phyloP scores from a whole-genome alignment of 2,113 vertebrate genomes.

The Oostethus manadensis region DNA sequence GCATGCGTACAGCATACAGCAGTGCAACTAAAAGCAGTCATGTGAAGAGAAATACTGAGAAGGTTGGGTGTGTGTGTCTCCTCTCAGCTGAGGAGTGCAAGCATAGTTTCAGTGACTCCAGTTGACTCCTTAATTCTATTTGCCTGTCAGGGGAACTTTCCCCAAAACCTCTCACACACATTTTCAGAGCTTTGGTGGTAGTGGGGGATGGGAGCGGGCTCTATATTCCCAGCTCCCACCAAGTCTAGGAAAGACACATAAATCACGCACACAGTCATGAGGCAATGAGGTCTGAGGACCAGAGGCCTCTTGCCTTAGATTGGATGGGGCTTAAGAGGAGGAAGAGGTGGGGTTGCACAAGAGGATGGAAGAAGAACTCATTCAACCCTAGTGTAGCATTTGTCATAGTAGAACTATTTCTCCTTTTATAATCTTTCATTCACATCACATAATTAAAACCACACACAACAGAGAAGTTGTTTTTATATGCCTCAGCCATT shows the following conservation, averaged over 20 bases:
- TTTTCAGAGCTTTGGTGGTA: constrained; percentile 54
- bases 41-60: too few relatives aligned
- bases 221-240: constrained; percentile 40
- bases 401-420: constrained; percentile 7
- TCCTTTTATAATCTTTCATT: constrained; percentile 5
- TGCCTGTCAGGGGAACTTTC: constrained; percentile 50
- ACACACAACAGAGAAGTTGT: background rate
- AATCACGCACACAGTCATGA: constrained; percentile 53
- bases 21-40: too few relatives aligned
- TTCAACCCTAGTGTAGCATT: constrained; percentile 2
- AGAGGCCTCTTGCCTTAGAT: constrained; percentile 29
- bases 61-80: constrained; percentile 6
- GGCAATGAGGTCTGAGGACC: constrained; percentile 42
- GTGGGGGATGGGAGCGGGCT: constrained; percentile 12
- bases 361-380: constrained; percentile 8
- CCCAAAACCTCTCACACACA: constrained; percentile 55
- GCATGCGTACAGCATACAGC: too few relatives aligned
- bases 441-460: constrained; percentile 1
- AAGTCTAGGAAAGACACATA: constrained; percentile 63
- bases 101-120: constrained; percentile 46
- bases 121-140: constrained; percentile 56
- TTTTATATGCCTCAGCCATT: background rate
- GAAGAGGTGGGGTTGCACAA: constrained; percentile 18
- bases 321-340: constrained; percentile 11
- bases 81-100: constrained; percentile 43